Evolutionary conservation across 2,797 vertebrate species (phyloP), one percentile per base, ranked within the genome.

Genomic region (Discoglossus pictus): DNA sequence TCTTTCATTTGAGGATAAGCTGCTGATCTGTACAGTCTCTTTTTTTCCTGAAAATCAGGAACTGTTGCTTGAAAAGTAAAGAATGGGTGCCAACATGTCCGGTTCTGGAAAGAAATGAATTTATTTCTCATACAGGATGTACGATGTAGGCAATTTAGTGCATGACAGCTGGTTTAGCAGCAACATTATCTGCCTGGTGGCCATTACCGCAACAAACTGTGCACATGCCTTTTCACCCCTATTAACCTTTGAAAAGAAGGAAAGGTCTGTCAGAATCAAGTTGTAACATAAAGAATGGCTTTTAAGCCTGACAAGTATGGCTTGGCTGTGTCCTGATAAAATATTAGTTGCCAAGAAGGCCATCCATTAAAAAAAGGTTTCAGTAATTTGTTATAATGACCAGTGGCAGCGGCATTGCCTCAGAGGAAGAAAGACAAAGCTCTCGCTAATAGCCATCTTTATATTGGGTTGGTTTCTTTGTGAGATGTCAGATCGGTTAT

Each of bases 161-260:
- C 35, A 48, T 39, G 24, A 58, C 52, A 66, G 64, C 52, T 56
- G 63, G 31, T 56, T 48, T 61, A 58, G 34, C 20, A 39, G 51
- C 8, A 48, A 39, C 43, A 39, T 48, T 21, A 43, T 63, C 31
- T 63, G 68, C 51, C 67, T 61, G 17, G 6, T 56, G 51, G 67
- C 51, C 47, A 65, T 55, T 47, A 47, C 52, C 25, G 53, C 31
- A 55, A 36, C 36, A 44, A 40, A 36, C 54, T 31, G 20, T 27
- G n/a, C 38, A 46, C 31, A 58, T 48, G 34, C 20, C 18, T 36
- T 20, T n/a, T 66, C 64, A 59, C 54, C 54, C 64, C 64, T 67
- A 59, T 67, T 59, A 67, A 59, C 64, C 64, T 67, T 51, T 55
- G 39, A 4, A 31, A 70, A 21, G 23, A 63, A 42, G 25, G 11